Conservation (phyloP, 2,113 vertebrate species). For the Nerophis ophidion region DNA sequence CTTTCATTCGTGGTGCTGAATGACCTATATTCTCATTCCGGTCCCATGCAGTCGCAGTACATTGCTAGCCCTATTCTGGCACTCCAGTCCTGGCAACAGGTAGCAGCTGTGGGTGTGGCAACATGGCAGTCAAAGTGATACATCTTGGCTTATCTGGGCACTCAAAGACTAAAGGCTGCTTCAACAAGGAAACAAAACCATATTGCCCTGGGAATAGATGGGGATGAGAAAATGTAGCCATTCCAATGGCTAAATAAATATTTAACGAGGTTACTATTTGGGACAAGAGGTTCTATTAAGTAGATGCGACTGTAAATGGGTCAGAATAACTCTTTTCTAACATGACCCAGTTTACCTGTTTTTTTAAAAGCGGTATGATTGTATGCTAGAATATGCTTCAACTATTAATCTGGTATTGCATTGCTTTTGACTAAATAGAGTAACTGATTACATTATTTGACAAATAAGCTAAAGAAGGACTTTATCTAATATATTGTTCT, state of each 20-base stretch:
- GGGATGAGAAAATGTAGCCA: constrained; percentile 3
- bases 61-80: constrained; percentile 16
- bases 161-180: constrained; percentile 12
- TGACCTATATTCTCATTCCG: constrained; percentile 68
- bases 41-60: constrained; percentile 42
- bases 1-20: constrained; percentile 52
- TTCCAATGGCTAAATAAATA: constrained; percentile 32
- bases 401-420: constrained; percentile 54
- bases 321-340: constrained; percentile 38
- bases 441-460: constrained; percentile 37
- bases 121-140: constrained; percentile 36
- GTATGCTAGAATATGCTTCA: constrained; percentile 35
- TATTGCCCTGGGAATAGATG: constrained; percentile 6
- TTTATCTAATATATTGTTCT: constrained; percentile 27
- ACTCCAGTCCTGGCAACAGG: constrained; percentile 29
- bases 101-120: constrained; percentile 50
- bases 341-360: constrained; percentile 58
- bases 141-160: constrained; percentile 27
- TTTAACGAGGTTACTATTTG: constrained; percentile 42
- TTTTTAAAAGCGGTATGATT: constrained; percentile 23
- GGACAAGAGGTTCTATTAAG: constrained; percentile 25
- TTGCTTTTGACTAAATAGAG: constrained; percentile 37
- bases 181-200: constrained; percentile 35
- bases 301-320: constrained; percentile 51
- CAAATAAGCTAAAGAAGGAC: constrained; percentile 44